Evolutionary conservation across 2,797 vertebrate genomes (phyloP).

Genomic region (Sebastes itinus): DNA sequence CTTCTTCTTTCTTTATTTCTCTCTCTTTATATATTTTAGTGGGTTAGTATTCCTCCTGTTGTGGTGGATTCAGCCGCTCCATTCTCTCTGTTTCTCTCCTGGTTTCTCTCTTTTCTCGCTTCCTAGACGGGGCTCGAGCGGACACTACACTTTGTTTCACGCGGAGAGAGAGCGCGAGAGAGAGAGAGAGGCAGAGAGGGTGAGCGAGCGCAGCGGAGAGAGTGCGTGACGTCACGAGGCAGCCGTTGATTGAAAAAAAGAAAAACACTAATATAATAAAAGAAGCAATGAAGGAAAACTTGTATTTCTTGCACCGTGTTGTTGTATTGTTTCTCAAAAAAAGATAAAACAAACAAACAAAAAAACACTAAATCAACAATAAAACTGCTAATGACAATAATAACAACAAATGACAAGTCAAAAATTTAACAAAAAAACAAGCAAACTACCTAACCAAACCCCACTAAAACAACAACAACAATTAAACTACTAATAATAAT

Average conservation of each 20-base stretch:
- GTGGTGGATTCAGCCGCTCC: slow-evolving; percentile 55
- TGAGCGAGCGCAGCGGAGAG: background rate
- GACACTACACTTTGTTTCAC: slow-evolving; percentile 68
- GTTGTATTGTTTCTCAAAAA: background rate
- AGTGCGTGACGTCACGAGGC: slow-evolving; percentile 64
- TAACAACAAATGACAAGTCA: too few relatives aligned
- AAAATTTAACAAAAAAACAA: too few relatives aligned
- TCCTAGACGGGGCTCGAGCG: slow-evolving; percentile 52
- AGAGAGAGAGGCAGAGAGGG: slow-evolving; percentile 16
- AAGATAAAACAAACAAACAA: too few relatives aligned
- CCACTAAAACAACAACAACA: too few relatives aligned
- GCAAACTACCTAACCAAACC: too few relatives aligned
- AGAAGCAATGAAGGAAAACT: background rate
- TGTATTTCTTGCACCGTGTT: background rate
- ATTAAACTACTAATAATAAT: too few relatives aligned
- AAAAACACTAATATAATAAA: background rate
- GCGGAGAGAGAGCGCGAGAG: slow-evolving; percentile 9
- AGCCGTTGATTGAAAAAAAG: slow-evolving; percentile 11
- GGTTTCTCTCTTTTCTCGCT: slow-evolving; percentile 59
- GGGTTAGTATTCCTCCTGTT: slow-evolving; percentile 63
- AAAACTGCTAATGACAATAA: too few relatives aligned
- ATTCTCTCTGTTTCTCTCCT: slow-evolving; percentile 61
- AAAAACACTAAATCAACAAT: too few relatives aligned
- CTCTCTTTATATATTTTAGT: background rate
- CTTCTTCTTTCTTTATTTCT: slow-evolving; percentile 7